These are phyloP conservation scores for Echinometra lucunter DNA, from an alignment of 53 echinoderm and acorn worm genomes.

Conservation along the genomic window DNA sequence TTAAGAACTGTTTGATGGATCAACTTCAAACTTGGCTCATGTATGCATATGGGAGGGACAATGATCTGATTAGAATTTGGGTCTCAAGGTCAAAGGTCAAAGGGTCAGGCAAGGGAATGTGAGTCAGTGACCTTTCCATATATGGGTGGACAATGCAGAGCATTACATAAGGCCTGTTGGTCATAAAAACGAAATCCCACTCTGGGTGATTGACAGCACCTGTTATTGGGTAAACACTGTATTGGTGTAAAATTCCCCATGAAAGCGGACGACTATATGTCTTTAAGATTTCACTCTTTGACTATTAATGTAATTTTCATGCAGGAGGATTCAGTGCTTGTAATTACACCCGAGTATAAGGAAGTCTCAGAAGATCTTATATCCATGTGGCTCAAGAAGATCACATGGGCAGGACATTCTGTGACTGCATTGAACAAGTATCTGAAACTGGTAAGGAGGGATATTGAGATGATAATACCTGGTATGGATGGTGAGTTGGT, in stretches of 20 bases:
- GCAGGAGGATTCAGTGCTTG: not conserved
- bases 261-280: not conserved
- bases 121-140: too few relatives aligned
- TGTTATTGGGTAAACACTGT: too few relatives aligned
- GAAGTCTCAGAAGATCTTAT: not conserved
- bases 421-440: not conserved
- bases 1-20: too few relatives aligned
- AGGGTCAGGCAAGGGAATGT: too few relatives aligned
- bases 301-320: not conserved
- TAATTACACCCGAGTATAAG: not conserved
- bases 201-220: too few relatives aligned
- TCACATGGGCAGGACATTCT: not conserved
- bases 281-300: not conserved
- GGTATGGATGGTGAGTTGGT: not conserved
- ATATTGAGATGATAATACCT: not conserved
- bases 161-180: too few relatives aligned
- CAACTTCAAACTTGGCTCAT: too few relatives aligned
- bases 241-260: not conserved
- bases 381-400: constrained; percentile 1
- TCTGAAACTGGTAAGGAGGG: constrained; percentile 15
- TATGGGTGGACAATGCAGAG: too few relatives aligned
- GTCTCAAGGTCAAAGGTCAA: too few relatives aligned
- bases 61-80: too few relatives aligned
- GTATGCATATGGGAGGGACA: too few relatives aligned
- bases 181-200: too few relatives aligned